phyloP scores from a whole-genome alignment of 2,113 vertebrate genomes.

The Lagopus muta region DNA sequence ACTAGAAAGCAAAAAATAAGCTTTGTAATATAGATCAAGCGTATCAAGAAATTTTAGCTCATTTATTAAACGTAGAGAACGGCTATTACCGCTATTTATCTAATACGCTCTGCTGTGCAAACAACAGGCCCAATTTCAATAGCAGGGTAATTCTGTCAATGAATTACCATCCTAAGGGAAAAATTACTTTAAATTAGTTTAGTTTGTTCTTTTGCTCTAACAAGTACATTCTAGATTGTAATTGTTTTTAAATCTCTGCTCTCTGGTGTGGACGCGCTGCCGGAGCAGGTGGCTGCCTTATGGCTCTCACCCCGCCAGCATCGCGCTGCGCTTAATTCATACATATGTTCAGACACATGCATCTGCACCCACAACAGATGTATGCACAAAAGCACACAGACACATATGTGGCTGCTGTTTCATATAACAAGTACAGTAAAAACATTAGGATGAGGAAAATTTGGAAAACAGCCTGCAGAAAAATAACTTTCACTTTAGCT shows the following conservation, averaged over 20 bases:
- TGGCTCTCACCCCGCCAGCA: conserved; percentile 15
- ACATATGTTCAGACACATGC: conserved; percentile 43
- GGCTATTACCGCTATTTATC: not conserved
- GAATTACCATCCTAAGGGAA: conserved; percentile 52
- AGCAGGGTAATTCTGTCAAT: conserved; percentile 31
- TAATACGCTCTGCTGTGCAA: not conserved
- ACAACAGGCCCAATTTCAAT: conserved; percentile 13
- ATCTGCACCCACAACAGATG: conserved; percentile 14
- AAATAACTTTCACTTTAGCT: conserved; percentile 32
- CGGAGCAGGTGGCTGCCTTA: conserved; percentile 60
- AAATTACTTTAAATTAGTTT: conserved; percentile 51
- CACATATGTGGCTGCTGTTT: conserved; percentile 22
- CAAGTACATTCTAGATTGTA: not conserved
- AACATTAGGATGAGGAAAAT: not conserved
- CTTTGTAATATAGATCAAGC: not conserved
- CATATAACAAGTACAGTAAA: conserved; percentile 14
- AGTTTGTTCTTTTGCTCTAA: conserved; percentile 45
- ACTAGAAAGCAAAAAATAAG: not conserved
- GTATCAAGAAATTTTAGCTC: not conserved
- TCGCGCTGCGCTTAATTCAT: conserved; percentile 23
- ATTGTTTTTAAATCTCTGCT: conserved; percentile 12
- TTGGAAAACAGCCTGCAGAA: conserved; percentile 47
- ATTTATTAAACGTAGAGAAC: not conserved
- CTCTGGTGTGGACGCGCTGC: not conserved
- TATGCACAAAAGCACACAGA: not conserved